phyloP scores from a whole-genome alignment of 2,888 invertebrate genomes.

The Rhaphigaster nebulosa region DNA sequence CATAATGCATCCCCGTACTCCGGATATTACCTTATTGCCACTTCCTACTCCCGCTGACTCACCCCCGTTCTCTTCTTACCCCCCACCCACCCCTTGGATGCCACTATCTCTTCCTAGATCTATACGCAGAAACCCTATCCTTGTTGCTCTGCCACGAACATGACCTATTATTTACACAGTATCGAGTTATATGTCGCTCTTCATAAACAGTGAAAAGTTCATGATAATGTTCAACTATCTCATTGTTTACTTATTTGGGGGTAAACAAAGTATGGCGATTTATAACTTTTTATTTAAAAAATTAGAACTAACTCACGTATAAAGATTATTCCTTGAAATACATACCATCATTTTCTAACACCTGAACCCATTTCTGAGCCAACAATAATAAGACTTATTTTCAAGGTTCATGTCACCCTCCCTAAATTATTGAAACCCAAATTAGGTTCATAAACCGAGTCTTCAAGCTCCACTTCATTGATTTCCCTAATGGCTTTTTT shows the following conservation, averaged over 20 bases:
- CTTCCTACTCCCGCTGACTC: constrained; percentile 49
- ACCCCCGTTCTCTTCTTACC: constrained; percentile 15
- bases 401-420: too few relatives aligned
- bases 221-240: neutral
- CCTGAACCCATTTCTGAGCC: too few relatives aligned
- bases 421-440: too few relatives aligned
- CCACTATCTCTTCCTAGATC: neutral
- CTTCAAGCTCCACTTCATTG: too few relatives aligned
- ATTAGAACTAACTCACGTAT: too few relatives aligned
- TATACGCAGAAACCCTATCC: neutral
- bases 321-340: too few relatives aligned
- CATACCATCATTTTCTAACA: too few relatives aligned
- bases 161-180: neutral
- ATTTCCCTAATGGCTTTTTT: too few relatives aligned
- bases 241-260: neutral
- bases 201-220: neutral
- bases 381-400: too few relatives aligned
- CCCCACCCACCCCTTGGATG: neutral
- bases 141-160: neutral
- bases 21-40: constrained; percentile 55
- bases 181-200: neutral
- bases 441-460: too few relatives aligned
- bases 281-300: neutral
- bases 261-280: neutral
- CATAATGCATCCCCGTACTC: constrained; percentile 52